phyloP scores from a whole-genome alignment of 2,113 vertebrate genomes.

The Rhizomys pruinosus region DNA sequence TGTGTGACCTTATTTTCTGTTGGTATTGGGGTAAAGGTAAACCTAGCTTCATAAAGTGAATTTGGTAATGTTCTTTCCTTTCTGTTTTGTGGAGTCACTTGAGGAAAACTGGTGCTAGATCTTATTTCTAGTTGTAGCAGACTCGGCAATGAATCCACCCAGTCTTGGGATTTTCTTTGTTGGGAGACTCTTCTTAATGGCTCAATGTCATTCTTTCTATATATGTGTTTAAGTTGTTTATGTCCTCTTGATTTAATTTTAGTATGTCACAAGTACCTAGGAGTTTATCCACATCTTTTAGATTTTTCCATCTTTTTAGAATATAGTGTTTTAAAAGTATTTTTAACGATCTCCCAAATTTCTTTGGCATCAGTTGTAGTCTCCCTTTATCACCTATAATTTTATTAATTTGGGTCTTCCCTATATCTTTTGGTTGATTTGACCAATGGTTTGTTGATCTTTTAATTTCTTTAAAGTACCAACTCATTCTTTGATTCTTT shows the following conservation, averaged over 20 bases:
- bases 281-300: background rate
- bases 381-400: background rate
- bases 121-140: background rate
- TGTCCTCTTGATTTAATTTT: background rate
- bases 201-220: background rate
- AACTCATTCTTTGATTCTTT: background rate
- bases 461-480: background rate
- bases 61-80: background rate
- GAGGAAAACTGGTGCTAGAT: too few species aligned
- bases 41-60: background rate
- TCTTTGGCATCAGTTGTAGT: background rate
- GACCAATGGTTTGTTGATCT: background rate
- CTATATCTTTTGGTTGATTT: background rate
- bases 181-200: background rate
- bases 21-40: background rate
- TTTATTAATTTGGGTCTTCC: background rate
- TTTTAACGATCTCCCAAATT: background rate
- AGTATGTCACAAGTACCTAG: background rate
- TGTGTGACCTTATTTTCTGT: background rate
- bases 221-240: background rate
- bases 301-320: background rate
- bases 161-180: background rate
- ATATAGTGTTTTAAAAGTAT: background rate
- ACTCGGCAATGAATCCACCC: background rate
- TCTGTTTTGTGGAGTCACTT: background rate